Evolutionary conservation across 2,113 vertebrate species (phyloP).

Genomic region (Saccopteryx bilineata): DNA sequence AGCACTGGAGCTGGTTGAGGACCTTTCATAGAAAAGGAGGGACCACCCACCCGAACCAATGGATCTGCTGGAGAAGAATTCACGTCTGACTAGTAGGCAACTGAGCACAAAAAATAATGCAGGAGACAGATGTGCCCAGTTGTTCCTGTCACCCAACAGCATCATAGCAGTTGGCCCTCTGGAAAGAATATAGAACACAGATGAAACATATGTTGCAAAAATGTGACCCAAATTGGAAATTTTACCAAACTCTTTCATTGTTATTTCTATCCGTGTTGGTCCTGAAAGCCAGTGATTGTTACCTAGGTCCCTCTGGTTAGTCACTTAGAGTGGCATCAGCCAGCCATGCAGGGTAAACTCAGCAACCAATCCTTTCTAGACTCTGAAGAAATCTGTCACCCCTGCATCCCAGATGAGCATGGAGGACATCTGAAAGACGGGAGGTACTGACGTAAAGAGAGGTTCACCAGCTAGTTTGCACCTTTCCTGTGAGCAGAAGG

Average conservation of each 20-base stretch:
- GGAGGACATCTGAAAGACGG: not conserved
- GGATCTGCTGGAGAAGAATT: not conserved
- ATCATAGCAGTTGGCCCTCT: not conserved
- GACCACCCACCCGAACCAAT: accelerated
- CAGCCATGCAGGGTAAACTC: not conserved
- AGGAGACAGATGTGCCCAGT: not conserved
- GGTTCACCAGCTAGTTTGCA: not conserved
- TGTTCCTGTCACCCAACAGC: not conserved
- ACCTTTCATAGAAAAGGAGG: not conserved
- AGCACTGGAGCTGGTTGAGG: not conserved
- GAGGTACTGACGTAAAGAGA: not conserved
- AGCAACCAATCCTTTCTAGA: not conserved
- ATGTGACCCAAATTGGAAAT: not conserved
- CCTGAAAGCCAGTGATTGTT: not conserved
- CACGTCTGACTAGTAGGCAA: not conserved
- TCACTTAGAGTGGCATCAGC: not conserved
- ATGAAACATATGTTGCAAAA: not conserved
- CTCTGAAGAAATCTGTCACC: not conserved
- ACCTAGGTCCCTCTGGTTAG: not conserved
- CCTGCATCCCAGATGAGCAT: not conserved
- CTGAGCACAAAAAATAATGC: not conserved
- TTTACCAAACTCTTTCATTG: not conserved
- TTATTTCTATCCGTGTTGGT: not conserved
- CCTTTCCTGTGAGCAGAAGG: not conserved
- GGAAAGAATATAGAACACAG: not conserved